Base-by-base conservation (phyloP, 2,797 vertebrate species). In the Eutrigla gurnardus region DNA sequence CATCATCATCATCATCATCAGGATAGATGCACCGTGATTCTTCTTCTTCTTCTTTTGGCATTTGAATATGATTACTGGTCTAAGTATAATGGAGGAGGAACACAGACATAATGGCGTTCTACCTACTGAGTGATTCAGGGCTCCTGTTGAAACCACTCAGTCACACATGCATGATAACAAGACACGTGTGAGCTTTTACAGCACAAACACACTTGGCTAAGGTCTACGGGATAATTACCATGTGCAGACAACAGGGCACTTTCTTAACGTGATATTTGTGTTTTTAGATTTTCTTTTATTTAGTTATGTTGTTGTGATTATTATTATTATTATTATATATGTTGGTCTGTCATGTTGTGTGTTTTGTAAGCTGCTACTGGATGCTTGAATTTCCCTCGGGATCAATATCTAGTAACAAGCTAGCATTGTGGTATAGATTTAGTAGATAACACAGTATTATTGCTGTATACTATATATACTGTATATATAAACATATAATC, bases 61-160 rank as follows among this genome's bases (percentile, higher is more conserved):
- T 85, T 65, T 84, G 70, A 73, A 82, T 73, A 39, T 62, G 52
- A 71, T 78, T 63, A 78, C 69, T 77, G 52, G 2, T 73, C 50
- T 43, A 54, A 78, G 59, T 72, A 82, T 64, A 71, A 73, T 69
- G 43, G 39, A 73, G 54, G 15, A 32, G 58, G 63, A 36, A 75
- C 57, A 14, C 49, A 17, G n/a, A n/a, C 46, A 53, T 60, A 54
- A 72, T 61, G 40, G 35, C 0, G 6, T 46, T 63, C 40, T 61
- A 9, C 15, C 40, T 61, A 9, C 15, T 43, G 58, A 60, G 18
- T 32, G 40, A 32, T 60, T 42, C 63, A 73, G 14, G 1, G 33
- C 46, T 71, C 8, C 25, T 67, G 52, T 58, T 64, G 61, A 61
- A 67, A 54, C 33, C 47, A 50, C 73, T 84, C 49, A 49, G 69